Base-by-base conservation (phyloP, 1,140 invertebrate species). In the Ceratosolen fusciceps region DNA sequence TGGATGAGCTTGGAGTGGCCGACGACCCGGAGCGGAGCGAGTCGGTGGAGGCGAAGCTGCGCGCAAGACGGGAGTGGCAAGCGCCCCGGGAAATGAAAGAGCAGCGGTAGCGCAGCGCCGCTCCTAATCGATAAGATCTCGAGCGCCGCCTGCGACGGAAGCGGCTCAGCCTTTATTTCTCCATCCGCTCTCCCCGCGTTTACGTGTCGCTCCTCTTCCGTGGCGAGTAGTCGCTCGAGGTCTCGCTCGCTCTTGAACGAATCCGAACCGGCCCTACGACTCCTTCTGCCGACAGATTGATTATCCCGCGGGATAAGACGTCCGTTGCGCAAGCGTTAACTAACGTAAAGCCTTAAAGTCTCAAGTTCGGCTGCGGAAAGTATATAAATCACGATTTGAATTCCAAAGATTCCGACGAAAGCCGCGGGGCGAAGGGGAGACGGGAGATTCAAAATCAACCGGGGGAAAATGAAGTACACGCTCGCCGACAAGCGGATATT, bases 41-140 rank as follows among this genome's bases (percentile, higher is more conserved):
- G 49, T 52, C 5, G 12, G 49, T 24, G 49, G 65, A 43, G 65
- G 21, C 37, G 65, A 39, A 37, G 21, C 65, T 67, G 39, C 67
- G 72, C 70, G 70, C 49, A 56, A 72, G 49, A 56, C 49, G 14
- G 31, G 29, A 54, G 52, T 37, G 71, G 60, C 31, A 65, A n/a
- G n/a, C 31, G 31, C 60, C 60, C 60, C 60, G 31, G 31, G 24
- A 56, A 26, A 2, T n/a, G n/a, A n/a, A 52, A 10, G 1, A 47
- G 39, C 8, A 9, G 24, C 10, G 67, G 8, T 68, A 26, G 37
- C 56, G 72, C 71, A 24, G 49, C 71, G 19, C 31, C 56, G 31
- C 56, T 16, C 54, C 74, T 67, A 67, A 74, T 74, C 72, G 72
- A 74, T 74, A 74, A 43, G 56, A 74, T 74, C 72, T 74, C 31